A percentile compares a stretch with the other conserved stretches of the same genome.
Conservation (phyloP, 2,888 invertebrate genomes). For the Sarcophaga subvicina region DNA sequence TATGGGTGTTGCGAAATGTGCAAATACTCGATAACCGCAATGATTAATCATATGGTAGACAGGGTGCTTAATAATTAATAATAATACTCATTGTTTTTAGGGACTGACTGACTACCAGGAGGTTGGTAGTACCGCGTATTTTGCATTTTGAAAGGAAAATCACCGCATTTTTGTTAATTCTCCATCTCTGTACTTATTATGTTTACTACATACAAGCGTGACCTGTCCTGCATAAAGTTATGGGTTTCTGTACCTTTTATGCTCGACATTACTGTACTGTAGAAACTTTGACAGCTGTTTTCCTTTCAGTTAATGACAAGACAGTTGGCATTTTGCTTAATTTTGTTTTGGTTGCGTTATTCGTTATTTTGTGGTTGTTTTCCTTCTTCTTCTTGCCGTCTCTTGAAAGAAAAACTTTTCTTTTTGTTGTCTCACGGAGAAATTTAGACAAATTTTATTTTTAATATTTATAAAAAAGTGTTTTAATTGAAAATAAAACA, state of each 20-base stretch:
- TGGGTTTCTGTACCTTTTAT: not conserved
- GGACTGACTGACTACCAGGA: too few species aligned
- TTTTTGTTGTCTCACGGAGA: conserved; percentile 43
- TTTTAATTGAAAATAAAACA: not conserved
- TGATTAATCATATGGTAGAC: not conserved
- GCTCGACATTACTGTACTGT: not conserved
- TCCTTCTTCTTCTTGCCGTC: conserved; percentile 39
- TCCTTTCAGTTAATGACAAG: conserved; percentile 15
- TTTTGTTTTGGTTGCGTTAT: conserved; percentile 59
- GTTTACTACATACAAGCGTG: too few species aligned
- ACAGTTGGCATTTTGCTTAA: conserved; percentile 40
- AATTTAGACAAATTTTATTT: conserved; percentile 16
- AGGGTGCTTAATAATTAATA: conserved; percentile 4
- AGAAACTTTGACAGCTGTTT: conserved; percentile 44
- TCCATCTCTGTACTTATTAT: too few species aligned
- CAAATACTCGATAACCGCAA: not conserved
- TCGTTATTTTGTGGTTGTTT: conserved; percentile 52
- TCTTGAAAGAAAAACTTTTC: conserved; percentile 35
- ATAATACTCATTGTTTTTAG: too few species aligned
- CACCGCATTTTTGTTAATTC: too few species aligned
- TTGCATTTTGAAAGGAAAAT: too few species aligned
- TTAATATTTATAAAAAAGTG: not conserved
- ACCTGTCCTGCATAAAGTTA: too few species aligned
- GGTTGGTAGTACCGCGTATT: too few species aligned
- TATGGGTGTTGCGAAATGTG: not conserved